A percentile compares a stretch with the other conserved stretches of the same genome.
Conservation (phyloP, 2,113 vertebrate genomes). For the Nyctereutes procyonoides region DNA sequence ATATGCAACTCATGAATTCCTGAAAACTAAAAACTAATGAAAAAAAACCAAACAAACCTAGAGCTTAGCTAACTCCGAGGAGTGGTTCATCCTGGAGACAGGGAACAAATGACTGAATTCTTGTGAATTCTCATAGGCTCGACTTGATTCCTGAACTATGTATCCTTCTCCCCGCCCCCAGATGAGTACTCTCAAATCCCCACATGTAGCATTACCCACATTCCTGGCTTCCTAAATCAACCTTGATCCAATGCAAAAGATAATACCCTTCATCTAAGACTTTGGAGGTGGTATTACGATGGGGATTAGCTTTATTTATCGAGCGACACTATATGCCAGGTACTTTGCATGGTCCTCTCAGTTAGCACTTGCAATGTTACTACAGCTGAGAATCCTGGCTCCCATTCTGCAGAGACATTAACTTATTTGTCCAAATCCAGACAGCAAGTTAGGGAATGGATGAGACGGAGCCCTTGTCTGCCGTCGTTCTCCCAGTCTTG, state of each 20-base stretch:
- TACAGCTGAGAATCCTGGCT: background rate
- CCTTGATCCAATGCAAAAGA: background rate
- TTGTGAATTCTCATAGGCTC: background rate
- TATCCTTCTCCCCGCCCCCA: background rate
- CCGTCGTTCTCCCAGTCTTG: background rate
- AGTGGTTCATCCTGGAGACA: background rate
- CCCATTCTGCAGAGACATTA: background rate
- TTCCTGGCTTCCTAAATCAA: background rate
- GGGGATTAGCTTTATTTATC: background rate
- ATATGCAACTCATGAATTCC: too few relatives aligned
- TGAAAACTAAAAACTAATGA: too few relatives aligned
- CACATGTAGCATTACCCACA: background rate
- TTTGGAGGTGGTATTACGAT: background rate
- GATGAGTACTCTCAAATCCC: background rate
- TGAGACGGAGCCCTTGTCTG: rapidly evolving
- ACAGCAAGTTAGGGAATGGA: background rate
- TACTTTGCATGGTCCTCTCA: background rate
- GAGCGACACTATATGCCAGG: background rate
- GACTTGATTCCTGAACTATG: background rate
- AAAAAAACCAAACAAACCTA: background rate
- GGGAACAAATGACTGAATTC: background rate
- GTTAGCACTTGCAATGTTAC: background rate
- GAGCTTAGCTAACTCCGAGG: background rate
- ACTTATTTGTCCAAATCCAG: background rate
- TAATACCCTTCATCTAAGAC: too few relatives aligned